Evolutionary conservation across 2,888 invertebrate genomes (phyloP).

Genomic region (Drosophila cracens): DNA sequence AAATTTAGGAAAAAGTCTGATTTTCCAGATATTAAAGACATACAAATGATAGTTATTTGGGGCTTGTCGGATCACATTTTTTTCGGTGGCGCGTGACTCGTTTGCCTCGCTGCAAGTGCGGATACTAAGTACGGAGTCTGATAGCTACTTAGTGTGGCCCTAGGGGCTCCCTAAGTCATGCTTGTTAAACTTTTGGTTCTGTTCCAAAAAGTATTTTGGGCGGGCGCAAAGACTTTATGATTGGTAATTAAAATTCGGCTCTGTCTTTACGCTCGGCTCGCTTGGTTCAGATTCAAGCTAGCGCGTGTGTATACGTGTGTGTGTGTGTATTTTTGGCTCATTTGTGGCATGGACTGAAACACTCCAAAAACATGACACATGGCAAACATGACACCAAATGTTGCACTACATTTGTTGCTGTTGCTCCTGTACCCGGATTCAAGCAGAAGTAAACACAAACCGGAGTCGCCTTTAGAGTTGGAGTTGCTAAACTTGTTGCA

Average conservation of each 20-base stretch:
- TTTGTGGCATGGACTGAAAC: constrained; percentile 37
- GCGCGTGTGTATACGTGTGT: background rate
- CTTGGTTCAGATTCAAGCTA: constrained; percentile 21
- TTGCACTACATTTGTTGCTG: constrained; percentile 68
- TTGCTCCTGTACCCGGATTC: constrained; percentile 72
- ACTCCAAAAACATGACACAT: constrained; percentile 56
- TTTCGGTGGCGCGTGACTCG: constrained; percentile 44
- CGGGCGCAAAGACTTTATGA: constrained; percentile 50
- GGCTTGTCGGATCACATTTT: constrained; percentile 8
- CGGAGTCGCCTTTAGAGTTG: constrained; percentile 57
- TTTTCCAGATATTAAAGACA: background rate
- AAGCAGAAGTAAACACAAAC: constrained; percentile 46
- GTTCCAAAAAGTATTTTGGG: constrained; percentile 78
- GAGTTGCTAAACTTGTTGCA: constrained; percentile 75
- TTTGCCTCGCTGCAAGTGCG: background rate
- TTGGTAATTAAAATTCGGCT: constrained; percentile 65
- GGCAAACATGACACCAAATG: constrained; percentile 62
- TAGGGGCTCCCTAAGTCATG: constrained; percentile 56
- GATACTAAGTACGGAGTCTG: constrained; percentile 1
- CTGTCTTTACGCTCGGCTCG: constrained; percentile 54
- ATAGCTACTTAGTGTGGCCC: constrained; percentile 9
- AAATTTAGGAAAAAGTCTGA: background rate
- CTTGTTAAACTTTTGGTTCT: constrained; percentile 75
- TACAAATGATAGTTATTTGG: constrained; percentile 27
- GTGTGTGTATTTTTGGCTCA: constrained; percentile 14